Evolutionary conservation across 2,797 vertebrate genomes (phyloP), one percentile per base, ranked within the genome.

Genomic region (Chaetodon trifasciatus): DNA sequence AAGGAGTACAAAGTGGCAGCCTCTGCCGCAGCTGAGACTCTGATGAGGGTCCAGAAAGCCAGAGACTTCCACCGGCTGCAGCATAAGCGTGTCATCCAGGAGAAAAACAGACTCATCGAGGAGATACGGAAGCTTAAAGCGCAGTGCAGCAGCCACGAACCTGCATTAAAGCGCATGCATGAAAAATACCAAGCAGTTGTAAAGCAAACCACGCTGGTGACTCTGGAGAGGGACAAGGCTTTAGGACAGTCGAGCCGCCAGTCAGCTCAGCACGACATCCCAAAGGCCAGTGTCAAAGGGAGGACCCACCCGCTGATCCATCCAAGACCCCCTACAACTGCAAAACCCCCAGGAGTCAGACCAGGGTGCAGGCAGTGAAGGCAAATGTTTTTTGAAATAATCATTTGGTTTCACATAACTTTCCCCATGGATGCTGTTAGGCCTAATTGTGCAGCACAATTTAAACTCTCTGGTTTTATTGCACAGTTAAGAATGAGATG

Each of bases 41-140:
- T 97, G 42, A 44, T 85, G 11, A 96, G 91, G 88, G 91, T 94
- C 78, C 95, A 95, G 91, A 97, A 93, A 81, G 94, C 95, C 81
- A 93, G 96, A 55, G 96, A 99, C 86, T 93, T 95, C 70, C 96
- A 98, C 78, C 93, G 94, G 52, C 92, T 97, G 95, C 96, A 95
- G 55, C 96, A 98, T 37, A 96, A 93, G 17, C 95, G 95, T 37
- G 88, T 96, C 3, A 70, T 95, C 13, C 97, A 97, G 89, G 97
- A 99, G 91, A 98, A 96, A 82, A 95, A 94, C 83, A 92, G 85
- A 55, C 93, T 99, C 24, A 90, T 96, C 40, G 92, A 91, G 89
- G 97, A 97, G 63, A 93, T 97, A 13, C 96, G 94, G 86, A 97
- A 94, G 79, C 91, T 99, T 52, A 97, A 96, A 89, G 74, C 89